These are phyloP conservation scores for Hesperophylax magnus DNA, from an alignment of 1,140 invertebrate genomes.

Conservation along the genomic window DNA sequence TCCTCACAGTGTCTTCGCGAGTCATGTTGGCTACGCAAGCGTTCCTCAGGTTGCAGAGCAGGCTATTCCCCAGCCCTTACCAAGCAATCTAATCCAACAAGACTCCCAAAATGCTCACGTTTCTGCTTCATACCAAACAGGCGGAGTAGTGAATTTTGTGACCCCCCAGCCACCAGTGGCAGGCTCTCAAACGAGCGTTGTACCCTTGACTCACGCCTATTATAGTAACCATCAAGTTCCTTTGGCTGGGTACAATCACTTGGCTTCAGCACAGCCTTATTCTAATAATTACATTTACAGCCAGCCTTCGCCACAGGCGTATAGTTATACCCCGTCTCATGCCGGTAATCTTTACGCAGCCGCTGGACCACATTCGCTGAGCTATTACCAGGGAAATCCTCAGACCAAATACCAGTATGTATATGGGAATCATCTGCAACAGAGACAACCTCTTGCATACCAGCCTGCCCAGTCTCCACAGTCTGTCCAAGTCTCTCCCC, in stretches of 20 bases:
- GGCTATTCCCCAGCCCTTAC: constrained; percentile 6
- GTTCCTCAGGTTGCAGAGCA: constrained; percentile 10
- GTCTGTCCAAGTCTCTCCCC: constrained; percentile 9
- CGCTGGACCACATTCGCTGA: constrained; percentile 62
- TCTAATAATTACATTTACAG: constrained; percentile 64
- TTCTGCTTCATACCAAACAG: neutral
- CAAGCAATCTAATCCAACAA: constrained; percentile 6
- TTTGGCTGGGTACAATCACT: constrained; percentile 35
- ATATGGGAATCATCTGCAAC: constrained; percentile 56
- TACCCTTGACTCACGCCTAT: neutral
- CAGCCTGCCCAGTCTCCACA: neutral
- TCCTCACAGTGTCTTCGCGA: constrained; percentile 44
- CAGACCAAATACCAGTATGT: constrained; percentile 64
- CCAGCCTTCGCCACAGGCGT: constrained; percentile 62
- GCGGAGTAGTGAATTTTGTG: neutral
- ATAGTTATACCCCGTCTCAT: constrained; percentile 62
- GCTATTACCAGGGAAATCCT: constrained; percentile 64
- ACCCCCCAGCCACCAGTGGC: constrained; percentile 35
- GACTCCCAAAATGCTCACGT: neutral
- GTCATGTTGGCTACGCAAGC: neutral
- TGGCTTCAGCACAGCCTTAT: constrained; percentile 60
- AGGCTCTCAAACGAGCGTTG: neutral
- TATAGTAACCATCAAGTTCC: constrained; percentile 38
- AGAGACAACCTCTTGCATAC: constrained; percentile 16
- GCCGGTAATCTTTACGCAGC: constrained; percentile 56